A percentile compares a stretch with the other conserved stretches of the same genome.
phyloP scores from a whole-genome alignment of 2,797 vertebrate genomes.

The Poeciliopsis presidionis region DNA sequence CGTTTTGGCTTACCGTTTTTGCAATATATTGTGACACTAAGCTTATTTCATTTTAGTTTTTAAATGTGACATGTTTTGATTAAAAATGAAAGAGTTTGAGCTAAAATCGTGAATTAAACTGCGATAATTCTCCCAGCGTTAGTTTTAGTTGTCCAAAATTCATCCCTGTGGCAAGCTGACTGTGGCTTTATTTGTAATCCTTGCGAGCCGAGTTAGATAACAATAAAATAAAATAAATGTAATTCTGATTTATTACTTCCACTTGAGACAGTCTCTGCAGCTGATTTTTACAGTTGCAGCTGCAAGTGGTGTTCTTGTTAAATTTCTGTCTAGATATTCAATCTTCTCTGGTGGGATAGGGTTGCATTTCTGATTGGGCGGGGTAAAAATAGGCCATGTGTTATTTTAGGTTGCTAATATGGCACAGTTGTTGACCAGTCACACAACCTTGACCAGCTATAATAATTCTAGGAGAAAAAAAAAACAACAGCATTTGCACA shows the following conservation, averaged over 20 bases:
- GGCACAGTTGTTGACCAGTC: too few species aligned
- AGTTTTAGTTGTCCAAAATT: slow-evolving; percentile 44
- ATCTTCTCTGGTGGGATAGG: neutral
- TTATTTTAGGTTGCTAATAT: too few species aligned
- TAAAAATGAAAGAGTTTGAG: too few species aligned
- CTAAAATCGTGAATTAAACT: neutral
- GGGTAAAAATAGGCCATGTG: too few species aligned
- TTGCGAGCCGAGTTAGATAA: neutral
- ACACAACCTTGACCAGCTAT: neutral
- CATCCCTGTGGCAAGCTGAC: neutral
- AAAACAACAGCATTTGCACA: too few species aligned
- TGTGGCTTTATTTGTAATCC: neutral
- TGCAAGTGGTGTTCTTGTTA: neutral
- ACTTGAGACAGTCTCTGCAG: neutral
- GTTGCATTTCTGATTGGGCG: neutral
- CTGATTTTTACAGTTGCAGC: neutral
- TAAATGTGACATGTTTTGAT: too few species aligned
- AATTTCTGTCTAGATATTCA: too few species aligned
- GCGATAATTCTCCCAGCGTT: neutral
- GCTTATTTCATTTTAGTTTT: too few species aligned
- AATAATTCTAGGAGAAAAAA: neutral
- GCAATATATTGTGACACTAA: neutral
- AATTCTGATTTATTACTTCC: neutral
- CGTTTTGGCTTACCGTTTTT: neutral
- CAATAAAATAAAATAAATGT: neutral